Base-by-base conservation (phyloP, 2,888 invertebrate species). In the Harmothoe impar region DNA sequence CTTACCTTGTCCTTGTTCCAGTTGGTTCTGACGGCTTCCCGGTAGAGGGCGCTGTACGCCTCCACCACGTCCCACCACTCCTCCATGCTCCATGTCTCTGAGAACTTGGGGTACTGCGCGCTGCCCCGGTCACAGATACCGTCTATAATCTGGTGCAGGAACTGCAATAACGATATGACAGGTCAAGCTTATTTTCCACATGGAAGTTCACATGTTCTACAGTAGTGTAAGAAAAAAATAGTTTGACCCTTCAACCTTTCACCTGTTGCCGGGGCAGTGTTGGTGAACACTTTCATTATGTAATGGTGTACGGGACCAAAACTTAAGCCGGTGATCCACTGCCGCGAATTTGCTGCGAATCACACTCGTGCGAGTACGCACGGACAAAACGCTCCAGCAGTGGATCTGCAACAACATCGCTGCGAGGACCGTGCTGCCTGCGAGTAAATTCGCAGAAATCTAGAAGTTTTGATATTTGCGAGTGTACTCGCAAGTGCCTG, bases 21-120 rank as follows among this genome's bases (percentile, higher is more conserved):
- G 31, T 92, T 91, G 51, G 94, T 92, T 91, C 93, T 93, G 7
- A 94, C 93, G 81, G 93, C 93, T 51, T 91, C 68, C 90, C 93
- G 94, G 23, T 94, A 85, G 3, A 94, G 89, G 7, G 91, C 91
- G 31, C 93, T 93, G 35, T 92, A 93, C 20, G 91, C 51, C 35
- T 93, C 94, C 3, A 91, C 91, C 0, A 94, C 92, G 78, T 90
- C 89, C 94, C 94, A 95, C 94, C 94, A 94, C 84, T 94, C 94
- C 81, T 94, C 93, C 43, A 94, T 91, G 23, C 92, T 92, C 93
- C 94, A 94, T 10, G 91, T 90, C 54, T 94, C 93, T 31, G 93
- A 91, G 89, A 93, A 94, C 1, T 92, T 92, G 29, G 93, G 91
- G 90, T 93, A 94, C 54, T 90, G 92, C 17, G 93, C 92, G 43